phyloP scores from a whole-genome alignment of 2,888 invertebrate genomes.

The Megastigmus dorsalis region DNA sequence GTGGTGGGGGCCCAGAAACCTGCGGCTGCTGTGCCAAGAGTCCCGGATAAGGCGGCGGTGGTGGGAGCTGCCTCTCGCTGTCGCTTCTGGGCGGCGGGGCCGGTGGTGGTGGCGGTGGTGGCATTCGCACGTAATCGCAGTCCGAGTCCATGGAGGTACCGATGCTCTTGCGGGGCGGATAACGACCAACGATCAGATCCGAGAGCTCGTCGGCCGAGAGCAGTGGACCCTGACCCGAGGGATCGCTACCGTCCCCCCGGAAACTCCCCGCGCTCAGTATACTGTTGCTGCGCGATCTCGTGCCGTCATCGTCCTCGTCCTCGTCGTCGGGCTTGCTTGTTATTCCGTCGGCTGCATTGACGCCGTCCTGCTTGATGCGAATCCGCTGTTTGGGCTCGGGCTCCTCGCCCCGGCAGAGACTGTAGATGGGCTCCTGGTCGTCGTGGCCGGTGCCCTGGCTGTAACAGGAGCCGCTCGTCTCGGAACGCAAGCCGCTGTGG shows the following conservation, averaged over 20 bases:
- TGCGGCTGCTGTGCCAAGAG: conserved; percentile 62
- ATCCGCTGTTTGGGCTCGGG: conserved; percentile 53
- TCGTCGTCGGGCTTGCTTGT: conserved; percentile 37
- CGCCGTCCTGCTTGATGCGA: background rate
- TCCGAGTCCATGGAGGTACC: conserved; percentile 91
- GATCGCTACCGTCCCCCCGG: conserved; percentile 92
- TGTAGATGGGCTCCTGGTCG: conserved; percentile 71
- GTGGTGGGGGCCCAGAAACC: conserved; percentile 75
- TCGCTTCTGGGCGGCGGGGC: conserved; percentile 77
- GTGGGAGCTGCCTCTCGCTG: conserved; percentile 71
- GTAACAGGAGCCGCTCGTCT: conserved; percentile 71
- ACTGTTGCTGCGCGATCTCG: conserved; percentile 80
- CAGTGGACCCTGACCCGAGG: conserved; percentile 82
- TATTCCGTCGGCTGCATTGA: background rate
- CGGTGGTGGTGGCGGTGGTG: conserved; percentile 80
- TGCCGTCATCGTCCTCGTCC: conserved; percentile 14
- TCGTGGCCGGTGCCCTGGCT: conserved; percentile 66
- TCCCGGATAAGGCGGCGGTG: conserved; percentile 73
- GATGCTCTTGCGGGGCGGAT: conserved; percentile 86
- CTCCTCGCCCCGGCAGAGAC: conserved; percentile 69
- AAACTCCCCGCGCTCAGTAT: conserved; percentile 88
- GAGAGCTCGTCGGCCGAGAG: conserved; percentile 89
- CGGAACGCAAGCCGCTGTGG: conserved; percentile 70
- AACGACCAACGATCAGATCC: conserved; percentile 88
- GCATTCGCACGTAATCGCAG: conserved; percentile 90